Evolutionary conservation across 1,140 invertebrate species (phyloP).

Genomic region (Orchestia grillus): DNA sequence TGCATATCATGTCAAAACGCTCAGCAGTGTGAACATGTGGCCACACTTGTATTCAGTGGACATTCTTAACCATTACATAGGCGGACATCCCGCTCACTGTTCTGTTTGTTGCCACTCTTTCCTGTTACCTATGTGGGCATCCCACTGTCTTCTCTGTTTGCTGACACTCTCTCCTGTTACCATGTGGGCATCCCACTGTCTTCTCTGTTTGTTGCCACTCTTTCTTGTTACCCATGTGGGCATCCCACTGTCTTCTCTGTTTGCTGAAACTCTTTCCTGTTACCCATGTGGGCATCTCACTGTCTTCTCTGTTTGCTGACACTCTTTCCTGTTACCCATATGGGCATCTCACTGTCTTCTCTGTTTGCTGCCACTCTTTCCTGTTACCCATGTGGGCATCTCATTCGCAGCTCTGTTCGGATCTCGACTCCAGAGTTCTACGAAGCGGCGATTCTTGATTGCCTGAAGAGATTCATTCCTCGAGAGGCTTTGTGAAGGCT

Average conservation of each 20-base stretch:
- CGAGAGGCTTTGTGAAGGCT: background rate
- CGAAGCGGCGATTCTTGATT: background rate
- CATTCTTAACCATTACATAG: too few relatives aligned
- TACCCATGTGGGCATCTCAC: too few relatives aligned
- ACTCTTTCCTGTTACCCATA: background rate
- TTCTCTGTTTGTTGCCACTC: background rate
- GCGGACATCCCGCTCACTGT: background rate
- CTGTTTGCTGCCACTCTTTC: background rate
- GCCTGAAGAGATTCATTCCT: background rate
- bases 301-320: background rate
- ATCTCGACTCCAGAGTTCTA: background rate
- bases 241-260: background rate
- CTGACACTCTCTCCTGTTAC: background rate
- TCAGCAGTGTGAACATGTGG: too few relatives aligned
- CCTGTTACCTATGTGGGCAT: background rate
- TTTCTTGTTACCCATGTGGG: background rate
- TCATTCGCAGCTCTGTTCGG: background rate
- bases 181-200: background rate
- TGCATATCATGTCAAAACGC: too few relatives aligned
- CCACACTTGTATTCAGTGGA: too few relatives aligned
- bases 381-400: background rate
- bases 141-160: background rate
- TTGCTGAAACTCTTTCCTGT: too few relatives aligned
- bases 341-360: background rate
- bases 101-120: background rate